Conservation (phyloP, 2,888 invertebrate genomes). For the Steinernema scapterisci region DNA sequence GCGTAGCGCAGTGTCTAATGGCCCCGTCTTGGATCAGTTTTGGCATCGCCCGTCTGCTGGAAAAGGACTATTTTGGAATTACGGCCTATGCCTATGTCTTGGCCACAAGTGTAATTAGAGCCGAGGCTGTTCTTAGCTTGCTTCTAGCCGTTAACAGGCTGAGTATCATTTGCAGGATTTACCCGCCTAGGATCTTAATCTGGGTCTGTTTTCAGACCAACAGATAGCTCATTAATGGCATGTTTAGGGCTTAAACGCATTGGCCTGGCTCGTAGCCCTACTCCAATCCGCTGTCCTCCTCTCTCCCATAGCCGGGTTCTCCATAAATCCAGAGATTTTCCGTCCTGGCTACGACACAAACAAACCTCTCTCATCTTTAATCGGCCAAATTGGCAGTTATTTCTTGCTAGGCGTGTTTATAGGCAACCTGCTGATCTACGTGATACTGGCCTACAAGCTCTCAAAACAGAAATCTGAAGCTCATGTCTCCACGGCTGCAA, state of each 20-base stretch:
- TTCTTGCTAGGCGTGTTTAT: background rate
- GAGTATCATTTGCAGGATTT: background rate
- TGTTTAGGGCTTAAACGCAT: background rate
- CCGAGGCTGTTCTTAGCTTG: constrained; percentile 15
- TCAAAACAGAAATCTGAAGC: background rate
- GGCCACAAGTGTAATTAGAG: constrained; percentile 7
- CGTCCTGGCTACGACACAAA: constrained; percentile 4
- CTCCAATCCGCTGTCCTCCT: background rate
- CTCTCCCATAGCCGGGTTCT: constrained; percentile 10
- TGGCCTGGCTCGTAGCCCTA: background rate
- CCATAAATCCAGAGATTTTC: background rate
- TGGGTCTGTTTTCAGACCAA: background rate
- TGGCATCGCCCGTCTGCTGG: background rate
- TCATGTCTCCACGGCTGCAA: background rate
- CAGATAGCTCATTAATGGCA: background rate
- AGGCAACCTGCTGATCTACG: background rate
- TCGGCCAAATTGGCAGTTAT: constrained; percentile 1
- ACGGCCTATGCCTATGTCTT: constrained; percentile 7
- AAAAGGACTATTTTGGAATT: background rate
- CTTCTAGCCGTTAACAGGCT: constrained; percentile 6
- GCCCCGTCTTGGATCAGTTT: constrained; percentile 9
- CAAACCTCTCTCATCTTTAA: background rate
- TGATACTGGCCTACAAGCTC: background rate
- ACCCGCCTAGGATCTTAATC: background rate
- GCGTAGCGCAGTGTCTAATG: constrained; percentile 14